Evolutionary conservation across 2,888 invertebrate genomes (phyloP).

Genomic region (Rhaphigaster nebulosa): DNA sequence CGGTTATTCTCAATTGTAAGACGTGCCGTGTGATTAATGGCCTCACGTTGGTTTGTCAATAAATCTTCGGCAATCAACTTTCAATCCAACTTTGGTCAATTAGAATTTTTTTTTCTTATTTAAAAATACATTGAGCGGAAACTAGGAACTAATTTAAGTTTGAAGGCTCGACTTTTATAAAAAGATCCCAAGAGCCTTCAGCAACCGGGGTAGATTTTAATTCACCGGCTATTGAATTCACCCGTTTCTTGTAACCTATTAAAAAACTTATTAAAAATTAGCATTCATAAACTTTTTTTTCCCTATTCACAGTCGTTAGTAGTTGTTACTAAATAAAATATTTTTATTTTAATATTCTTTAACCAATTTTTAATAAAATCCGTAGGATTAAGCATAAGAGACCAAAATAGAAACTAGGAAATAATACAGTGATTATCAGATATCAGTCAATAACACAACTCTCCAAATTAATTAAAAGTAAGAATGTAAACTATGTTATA

Average conservation of each 20-base stretch:
- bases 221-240: not conserved
- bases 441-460: too few species aligned
- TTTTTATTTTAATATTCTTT: too few species aligned
- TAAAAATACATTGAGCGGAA: slow-evolving; percentile 1
- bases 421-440: too few species aligned
- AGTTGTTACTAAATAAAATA: too few species aligned
- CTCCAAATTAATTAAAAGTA: not conserved
- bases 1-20: not conserved
- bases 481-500: too few species aligned
- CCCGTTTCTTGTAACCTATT: not conserved
- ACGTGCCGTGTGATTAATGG: not conserved
- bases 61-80: not conserved
- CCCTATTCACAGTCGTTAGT: too few species aligned
- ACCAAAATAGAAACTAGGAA: too few species aligned
- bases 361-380: too few species aligned
- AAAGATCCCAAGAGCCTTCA: not conserved
- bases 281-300: too few species aligned
- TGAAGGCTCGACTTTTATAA: not conserved
- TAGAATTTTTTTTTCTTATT: slow-evolving; percentile 7
- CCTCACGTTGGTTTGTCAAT: not conserved
- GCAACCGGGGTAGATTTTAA: not conserved
- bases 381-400: too few species aligned
- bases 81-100: not conserved
- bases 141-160: slow-evolving; percentile 35
- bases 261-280: too few species aligned